Base-by-base conservation (phyloP, 2,888 invertebrate genomes). In the Ochropleura plecta region DNA sequence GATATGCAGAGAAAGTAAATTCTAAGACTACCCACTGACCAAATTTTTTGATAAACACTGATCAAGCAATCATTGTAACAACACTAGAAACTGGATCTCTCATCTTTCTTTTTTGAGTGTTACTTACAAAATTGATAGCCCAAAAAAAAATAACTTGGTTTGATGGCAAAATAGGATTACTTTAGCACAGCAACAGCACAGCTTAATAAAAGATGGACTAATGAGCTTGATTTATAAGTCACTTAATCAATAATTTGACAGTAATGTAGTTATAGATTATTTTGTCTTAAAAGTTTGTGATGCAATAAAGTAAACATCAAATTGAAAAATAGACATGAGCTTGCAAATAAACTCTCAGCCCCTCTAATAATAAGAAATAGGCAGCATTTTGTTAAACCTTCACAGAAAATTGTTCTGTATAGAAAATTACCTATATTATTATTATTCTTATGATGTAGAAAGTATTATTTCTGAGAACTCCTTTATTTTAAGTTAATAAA, bases 111-210 rank as follows among this genome's bases (percentile, higher is more conserved):
- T 44, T 7, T 0, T 57, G 2, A 49, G 0, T 10, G 7, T 14
- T 0, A 9, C 20, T 14, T 0, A 42, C 4, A 46, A 72, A 46
- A 59, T n/a, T 16, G 12, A n/a, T n/a, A n/a, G n/a, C n/a, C n/a
- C 20, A 12, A 20, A 77, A 53, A 10, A 42, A n/a, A 53, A 53
- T 73, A 42, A 42, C 53, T 62, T 44, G 3, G 48, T 16, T 14
- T 12, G 16, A 48, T 30, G 4, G 51, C 76, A 62, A 55, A n/a
- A 48, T 12, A 30, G 6, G n/a, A 67, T 44, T 16, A 74, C 9
- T 16, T 53, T 20, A 62, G 81, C 76, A 81, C 10, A 81, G 76
- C 55, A 73, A n/a, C n/a, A 49, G 81, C 76, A 81, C 69, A 74
- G 74, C 78, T 55, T 42, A 67, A 40, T 48, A 0, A 6, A 78